Evolutionary conservation across 2,797 vertebrate species (phyloP).

Genomic region (Pangasius krempfi): DNA sequence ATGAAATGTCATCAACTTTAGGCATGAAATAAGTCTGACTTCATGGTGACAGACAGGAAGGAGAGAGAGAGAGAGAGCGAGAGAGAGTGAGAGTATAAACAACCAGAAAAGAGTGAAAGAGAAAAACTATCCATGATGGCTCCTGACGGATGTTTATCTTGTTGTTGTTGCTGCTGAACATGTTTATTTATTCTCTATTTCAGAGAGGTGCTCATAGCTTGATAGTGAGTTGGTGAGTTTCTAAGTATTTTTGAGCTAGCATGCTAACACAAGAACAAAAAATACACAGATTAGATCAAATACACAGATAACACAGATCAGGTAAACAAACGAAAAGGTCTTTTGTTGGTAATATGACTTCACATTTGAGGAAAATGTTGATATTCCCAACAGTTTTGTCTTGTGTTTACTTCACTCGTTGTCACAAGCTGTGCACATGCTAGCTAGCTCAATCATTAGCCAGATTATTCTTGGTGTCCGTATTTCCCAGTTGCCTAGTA

Average conservation of each 20-base stretch:
- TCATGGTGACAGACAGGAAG: not conserved
- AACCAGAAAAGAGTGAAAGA: not conserved
- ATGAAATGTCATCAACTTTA: not conserved
- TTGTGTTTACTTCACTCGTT: not conserved
- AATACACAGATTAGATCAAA: not conserved
- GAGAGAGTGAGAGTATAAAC: not conserved
- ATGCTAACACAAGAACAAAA: not conserved
- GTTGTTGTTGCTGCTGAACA: not conserved
- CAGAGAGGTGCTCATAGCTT: not conserved
- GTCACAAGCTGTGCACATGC: not conserved
- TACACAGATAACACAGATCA: not conserved
- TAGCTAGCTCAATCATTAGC: conserved; percentile 15
- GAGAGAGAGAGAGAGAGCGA: not conserved
- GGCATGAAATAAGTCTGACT: not conserved
- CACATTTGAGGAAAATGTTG: not conserved
- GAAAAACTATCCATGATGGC: not conserved
- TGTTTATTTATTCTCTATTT: not conserved
- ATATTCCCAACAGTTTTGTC: not conserved
- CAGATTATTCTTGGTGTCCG: not conserved
- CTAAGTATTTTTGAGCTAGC: not conserved
- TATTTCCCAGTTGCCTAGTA: conserved; percentile 19
- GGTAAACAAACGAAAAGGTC: not conserved
- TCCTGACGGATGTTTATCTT: not conserved
- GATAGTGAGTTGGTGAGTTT: not conserved
- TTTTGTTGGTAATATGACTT: not conserved